Base-by-base conservation (phyloP, 1,140 invertebrate species). In the Pogonomyrmex barbatus region DNA sequence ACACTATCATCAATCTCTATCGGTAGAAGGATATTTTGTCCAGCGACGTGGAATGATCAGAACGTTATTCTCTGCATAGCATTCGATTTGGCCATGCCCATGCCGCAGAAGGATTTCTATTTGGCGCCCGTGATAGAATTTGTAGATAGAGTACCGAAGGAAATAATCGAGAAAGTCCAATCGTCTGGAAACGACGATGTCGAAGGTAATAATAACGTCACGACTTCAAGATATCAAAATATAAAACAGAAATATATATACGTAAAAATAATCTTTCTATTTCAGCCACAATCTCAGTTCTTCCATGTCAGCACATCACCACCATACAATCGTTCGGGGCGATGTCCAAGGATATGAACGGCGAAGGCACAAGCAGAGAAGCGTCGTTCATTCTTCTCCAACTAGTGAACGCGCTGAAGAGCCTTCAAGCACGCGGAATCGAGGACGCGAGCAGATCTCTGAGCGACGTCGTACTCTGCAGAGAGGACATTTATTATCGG, bases 381-480 rank as follows among this genome's bases (percentile, higher is more conserved):
- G 95, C 95, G 50, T 96, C 96, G 68, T 97, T 98, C 91, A 96
- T 98, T 54, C 95, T 98, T 93, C 95, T 98, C 65, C 98, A 98
- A 93, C 94, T 98, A 58, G 96, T 98, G 1, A 97, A 97, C 85
- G 97, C 97, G 0, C 94, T 98, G 60, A 98, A 98, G 92, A 97
- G 96, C 90, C 95, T 98, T n/a, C 97, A 98, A 93, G 97, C 97
- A 2, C 96, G 97, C 79, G 97, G 97, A 2, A 96, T 98, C 30
- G 97, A 98, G 91, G 97, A 98, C 90, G 95, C 97, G 14, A 96
- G 97, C 0, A 95, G 96, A 39, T 96, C 96, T 84, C 91, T 98
- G 50, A 96, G 96, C 50, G 96, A 96, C 63, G 96, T 97, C 85
- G 95, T 97, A 0, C 95, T 96, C 1, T 95, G 96, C 70, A 95